These are phyloP conservation scores for Salarias fasciatus DNA, from an alignment of 2,797 vertebrate species.

Conservation along the genomic window DNA sequence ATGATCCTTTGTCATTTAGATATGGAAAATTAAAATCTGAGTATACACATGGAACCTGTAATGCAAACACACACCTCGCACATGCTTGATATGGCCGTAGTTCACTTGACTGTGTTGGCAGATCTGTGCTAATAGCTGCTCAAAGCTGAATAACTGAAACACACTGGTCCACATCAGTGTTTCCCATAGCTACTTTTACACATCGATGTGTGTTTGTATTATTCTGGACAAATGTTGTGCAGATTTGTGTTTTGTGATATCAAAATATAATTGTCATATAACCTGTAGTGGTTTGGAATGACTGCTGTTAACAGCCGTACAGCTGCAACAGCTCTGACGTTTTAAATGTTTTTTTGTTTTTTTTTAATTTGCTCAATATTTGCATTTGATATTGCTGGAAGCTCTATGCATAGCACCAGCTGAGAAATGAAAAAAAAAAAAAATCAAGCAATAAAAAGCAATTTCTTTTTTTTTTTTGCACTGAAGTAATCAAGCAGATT, in stretches of 20 bases:
- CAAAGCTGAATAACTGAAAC: slow-evolving; percentile 56
- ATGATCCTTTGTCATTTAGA: too few species aligned
- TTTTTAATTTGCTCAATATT: slow-evolving; percentile 31
- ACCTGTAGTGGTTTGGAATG: background rate
- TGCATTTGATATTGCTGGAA: slow-evolving; percentile 30
- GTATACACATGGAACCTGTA: too few species aligned
- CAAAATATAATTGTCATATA: background rate
- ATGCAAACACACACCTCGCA: too few species aligned
- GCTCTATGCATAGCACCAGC: slow-evolving; percentile 9
- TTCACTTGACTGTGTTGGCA: slow-evolving; percentile 43
- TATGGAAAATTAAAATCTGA: too few species aligned
- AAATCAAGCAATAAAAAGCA: too few species aligned
- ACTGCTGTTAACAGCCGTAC: slow-evolving; percentile 16
- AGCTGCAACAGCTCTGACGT: slow-evolving; percentile 5
- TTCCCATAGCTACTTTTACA: background rate
- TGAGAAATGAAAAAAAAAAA: too few species aligned
- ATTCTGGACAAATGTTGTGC: too few species aligned
- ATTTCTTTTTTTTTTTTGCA: too few species aligned
- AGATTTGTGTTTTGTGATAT: background rate
- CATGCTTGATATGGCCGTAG: slow-evolving; percentile 18
- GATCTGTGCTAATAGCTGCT: slow-evolving; percentile 55
- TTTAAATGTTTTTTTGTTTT: slow-evolving; percentile 1
- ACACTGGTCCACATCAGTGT: slow-evolving; percentile 27
- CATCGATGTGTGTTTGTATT: too few species aligned
- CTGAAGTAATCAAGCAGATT: slow-evolving; percentile 37